These are phyloP conservation scores for Alsophila aescularia DNA, from an alignment of 2,888 invertebrate genomes.

Conservation along the genomic window DNA sequence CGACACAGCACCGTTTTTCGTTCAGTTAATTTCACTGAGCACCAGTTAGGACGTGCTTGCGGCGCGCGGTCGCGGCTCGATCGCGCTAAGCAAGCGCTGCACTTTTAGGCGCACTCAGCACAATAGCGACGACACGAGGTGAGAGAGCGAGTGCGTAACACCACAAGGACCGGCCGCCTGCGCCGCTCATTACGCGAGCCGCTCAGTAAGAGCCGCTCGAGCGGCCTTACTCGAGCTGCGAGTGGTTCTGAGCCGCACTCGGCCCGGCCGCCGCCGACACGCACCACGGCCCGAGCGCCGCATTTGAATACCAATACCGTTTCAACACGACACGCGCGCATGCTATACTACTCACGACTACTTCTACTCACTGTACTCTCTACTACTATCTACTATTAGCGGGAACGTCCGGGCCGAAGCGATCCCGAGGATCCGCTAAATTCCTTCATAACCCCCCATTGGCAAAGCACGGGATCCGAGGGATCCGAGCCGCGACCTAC, in stretches of 20 bases:
- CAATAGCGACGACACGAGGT: slow-evolving; percentile 82
- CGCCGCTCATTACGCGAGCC: slow-evolving; percentile 18
- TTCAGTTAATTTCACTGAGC: slow-evolving; percentile 81
- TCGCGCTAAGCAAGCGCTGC: slow-evolving; percentile 67
- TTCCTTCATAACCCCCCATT: slow-evolving; percentile 50
- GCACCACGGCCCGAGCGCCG: slow-evolving; percentile 83
- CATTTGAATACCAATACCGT: slow-evolving; percentile 90
- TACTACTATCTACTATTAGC: slow-evolving; percentile 78
- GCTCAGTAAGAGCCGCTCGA: slow-evolving; percentile 15
- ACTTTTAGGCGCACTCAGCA: slow-evolving; percentile 83
- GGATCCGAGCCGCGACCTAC: slow-evolving; percentile 69
- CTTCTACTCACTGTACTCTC: slow-evolving; percentile 81
- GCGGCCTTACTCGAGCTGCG: slow-evolving; percentile 11
- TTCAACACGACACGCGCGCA: slow-evolving; percentile 83
- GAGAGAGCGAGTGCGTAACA: slow-evolving; percentile 82
- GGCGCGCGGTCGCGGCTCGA: slow-evolving; percentile 48
- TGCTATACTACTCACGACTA: slow-evolving; percentile 77
- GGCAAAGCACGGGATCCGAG: slow-evolving; percentile 65
- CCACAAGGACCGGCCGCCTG: slow-evolving; percentile 37
- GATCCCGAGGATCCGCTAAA: slow-evolving; percentile 77
- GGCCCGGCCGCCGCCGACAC: slow-evolving; percentile 58
- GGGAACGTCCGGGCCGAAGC: slow-evolving; percentile 75
- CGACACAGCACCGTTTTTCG: slow-evolving; percentile 82
- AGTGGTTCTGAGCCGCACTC: slow-evolving; percentile 35
- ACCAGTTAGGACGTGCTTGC: slow-evolving; percentile 76